Evolutionary conservation across 2,113 vertebrate genomes (phyloP).

Genomic region (Stercorarius parasiticus): DNA sequence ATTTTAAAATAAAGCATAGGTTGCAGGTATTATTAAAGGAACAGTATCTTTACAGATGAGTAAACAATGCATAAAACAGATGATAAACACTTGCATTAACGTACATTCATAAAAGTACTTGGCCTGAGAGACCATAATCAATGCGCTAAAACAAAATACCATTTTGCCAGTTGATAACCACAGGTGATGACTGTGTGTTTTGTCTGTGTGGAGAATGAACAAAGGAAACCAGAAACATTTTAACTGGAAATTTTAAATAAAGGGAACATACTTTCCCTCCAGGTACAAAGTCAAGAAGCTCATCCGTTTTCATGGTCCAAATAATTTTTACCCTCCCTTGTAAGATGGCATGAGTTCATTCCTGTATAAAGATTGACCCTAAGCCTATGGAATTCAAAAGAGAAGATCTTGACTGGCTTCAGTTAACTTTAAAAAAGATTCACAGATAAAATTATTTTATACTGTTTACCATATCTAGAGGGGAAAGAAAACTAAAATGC

Average conservation of each 20-base stretch:
- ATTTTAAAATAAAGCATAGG: background rate
- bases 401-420: background rate
- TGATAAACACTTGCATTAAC: background rate
- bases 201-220: background rate
- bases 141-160: background rate
- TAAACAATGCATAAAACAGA: background rate
- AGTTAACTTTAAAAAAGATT: background rate
- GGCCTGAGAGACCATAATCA: background rate
- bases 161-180: background rate
- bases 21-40: background rate
- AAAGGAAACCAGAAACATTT: background rate
- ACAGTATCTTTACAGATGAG: background rate
- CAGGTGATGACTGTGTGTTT: background rate
- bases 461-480: background rate
- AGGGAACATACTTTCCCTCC: background rate
- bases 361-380: background rate
- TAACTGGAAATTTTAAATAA: background rate
- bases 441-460: background rate
- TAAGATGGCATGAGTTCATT: background rate
- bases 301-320: background rate
- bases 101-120: background rate
- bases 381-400: background rate
- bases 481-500: background rate
- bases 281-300: background rate
- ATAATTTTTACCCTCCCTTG: background rate